Conservation (phyloP, 2,888 invertebrate species). For the Clitarchus hookeri region DNA sequence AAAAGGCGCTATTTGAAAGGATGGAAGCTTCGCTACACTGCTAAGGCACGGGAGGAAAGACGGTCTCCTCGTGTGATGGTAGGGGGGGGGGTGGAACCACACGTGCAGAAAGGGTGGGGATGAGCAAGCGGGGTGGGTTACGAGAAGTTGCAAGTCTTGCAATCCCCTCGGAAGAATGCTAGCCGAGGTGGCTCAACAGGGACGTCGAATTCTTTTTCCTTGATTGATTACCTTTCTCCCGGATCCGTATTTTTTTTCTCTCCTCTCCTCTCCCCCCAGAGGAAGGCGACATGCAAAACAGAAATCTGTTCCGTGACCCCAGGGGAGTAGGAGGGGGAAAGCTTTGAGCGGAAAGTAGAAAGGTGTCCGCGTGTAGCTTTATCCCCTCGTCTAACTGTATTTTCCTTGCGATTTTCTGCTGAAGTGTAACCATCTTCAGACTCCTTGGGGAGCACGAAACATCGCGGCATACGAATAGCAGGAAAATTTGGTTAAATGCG, state of each 20-base stretch:
- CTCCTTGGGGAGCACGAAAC: background rate
- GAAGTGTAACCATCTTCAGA: background rate
- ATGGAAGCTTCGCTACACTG: background rate
- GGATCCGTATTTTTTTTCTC: background rate
- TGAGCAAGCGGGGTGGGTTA: too few relatives aligned
- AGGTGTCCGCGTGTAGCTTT: background rate
- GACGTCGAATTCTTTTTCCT: conserved; percentile 11
- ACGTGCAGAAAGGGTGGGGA: too few relatives aligned
- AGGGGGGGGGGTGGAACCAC: background rate
- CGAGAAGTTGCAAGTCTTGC: background rate
- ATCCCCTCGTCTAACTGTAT: background rate
- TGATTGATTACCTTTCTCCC: conserved; percentile 24
- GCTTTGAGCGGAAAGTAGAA: background rate
- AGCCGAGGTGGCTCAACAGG: background rate
- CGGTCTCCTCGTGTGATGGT: background rate
- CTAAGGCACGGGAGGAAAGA: background rate
- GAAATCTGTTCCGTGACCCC: background rate
- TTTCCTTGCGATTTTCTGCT: background rate
- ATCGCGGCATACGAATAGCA: too few relatives aligned
- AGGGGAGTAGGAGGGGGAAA: background rate
- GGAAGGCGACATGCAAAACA: conserved; percentile 1
- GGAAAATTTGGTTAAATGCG: too few relatives aligned
- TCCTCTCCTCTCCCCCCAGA: background rate
- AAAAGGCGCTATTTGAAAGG: background rate
- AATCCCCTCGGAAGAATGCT: background rate